phyloP scores from a whole-genome alignment of 1,140 invertebrate species.

The Drosophila lowei region DNA sequence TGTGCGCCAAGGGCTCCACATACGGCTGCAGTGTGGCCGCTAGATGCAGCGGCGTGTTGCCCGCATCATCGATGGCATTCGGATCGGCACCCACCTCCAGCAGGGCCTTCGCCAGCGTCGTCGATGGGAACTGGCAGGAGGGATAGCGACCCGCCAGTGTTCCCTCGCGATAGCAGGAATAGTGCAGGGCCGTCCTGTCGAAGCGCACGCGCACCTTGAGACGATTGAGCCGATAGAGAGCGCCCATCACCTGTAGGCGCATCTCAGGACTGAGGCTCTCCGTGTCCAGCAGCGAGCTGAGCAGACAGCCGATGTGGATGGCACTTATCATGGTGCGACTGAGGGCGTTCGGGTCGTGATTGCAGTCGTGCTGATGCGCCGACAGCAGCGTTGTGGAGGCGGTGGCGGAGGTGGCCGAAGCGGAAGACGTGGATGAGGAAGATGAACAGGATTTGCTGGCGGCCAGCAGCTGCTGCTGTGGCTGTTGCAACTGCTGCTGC shows the following conservation, averaged over 20 bases:
- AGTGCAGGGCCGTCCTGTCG: conserved; percentile 91
- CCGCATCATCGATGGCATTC: conserved; percentile 89
- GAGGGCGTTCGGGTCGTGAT: conserved; percentile 89
- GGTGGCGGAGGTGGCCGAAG: conserved; percentile 36
- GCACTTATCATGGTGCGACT: conserved; percentile 94
- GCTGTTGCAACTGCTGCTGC: conserved; percentile 48
- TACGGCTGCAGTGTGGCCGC: conserved; percentile 84
- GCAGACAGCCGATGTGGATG: conserved; percentile 90
- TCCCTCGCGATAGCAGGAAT: conserved; percentile 88
- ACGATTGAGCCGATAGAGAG: conserved; percentile 90
- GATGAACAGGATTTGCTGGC: conserved; percentile 43
- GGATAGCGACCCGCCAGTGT: conserved; percentile 87
- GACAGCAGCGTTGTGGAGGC: conserved; percentile 60
- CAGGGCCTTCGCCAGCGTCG: conserved; percentile 89
- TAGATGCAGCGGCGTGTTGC: conserved; percentile 85
- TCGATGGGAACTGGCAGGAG: conserved; percentile 89
- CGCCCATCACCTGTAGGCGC: conserved; percentile 85
- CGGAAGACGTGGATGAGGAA: conserved; percentile 41
- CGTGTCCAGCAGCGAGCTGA: conserved; percentile 87
- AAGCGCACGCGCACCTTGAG: conserved; percentile 87
- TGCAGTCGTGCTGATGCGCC: conserved; percentile 84
- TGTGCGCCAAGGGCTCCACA: conserved; percentile 87
- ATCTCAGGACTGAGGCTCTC: conserved; percentile 84
- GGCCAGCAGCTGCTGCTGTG: conserved; percentile 38
- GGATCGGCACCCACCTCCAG: conserved; percentile 92